Evolutionary conservation across 2,113 vertebrate genomes (phyloP).

Genomic region (Lepus timidus): DNA sequence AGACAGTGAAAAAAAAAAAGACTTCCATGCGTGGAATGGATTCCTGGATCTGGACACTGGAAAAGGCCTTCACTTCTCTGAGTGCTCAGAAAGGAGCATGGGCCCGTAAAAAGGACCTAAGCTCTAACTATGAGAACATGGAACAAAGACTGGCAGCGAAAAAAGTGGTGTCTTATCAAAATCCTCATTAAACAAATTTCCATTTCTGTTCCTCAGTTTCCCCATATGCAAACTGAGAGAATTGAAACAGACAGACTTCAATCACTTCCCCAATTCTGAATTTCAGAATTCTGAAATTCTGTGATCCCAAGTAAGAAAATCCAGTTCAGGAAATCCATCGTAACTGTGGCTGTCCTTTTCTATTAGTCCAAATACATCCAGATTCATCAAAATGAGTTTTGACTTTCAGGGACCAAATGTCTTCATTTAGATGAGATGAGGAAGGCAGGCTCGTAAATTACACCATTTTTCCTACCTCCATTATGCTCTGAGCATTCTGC

Average conservation of each 20-base stretch:
- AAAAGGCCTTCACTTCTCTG: neutral
- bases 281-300: slow-evolving; percentile 20
- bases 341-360: slow-evolving; percentile 64
- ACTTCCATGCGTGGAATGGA: neutral
- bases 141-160: neutral
- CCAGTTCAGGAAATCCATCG: slow-evolving; percentile 53
- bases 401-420: slow-evolving; percentile 87
- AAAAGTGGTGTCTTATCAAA: neutral
- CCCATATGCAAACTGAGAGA: neutral
- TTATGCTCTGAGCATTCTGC: slow-evolving; percentile 85
- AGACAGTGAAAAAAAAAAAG: neutral
- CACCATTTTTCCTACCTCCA: slow-evolving; percentile 86
- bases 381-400: slow-evolving; percentile 80
- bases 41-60: neutral
- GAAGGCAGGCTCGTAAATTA: slow-evolving; percentile 88
- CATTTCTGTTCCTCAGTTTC: slow-evolving; percentile 5
- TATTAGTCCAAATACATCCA: slow-evolving; percentile 81
- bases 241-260: neutral
- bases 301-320: slow-evolving; percentile 42
- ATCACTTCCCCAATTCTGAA: neutral
- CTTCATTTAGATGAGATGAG: slow-evolving; percentile 88
- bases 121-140: neutral
- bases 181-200: neutral
- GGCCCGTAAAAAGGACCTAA: neutral
- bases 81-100: neutral